Conservation (phyloP, 2,888 invertebrate genomes). For the Heterodera filipjevi region DNA sequence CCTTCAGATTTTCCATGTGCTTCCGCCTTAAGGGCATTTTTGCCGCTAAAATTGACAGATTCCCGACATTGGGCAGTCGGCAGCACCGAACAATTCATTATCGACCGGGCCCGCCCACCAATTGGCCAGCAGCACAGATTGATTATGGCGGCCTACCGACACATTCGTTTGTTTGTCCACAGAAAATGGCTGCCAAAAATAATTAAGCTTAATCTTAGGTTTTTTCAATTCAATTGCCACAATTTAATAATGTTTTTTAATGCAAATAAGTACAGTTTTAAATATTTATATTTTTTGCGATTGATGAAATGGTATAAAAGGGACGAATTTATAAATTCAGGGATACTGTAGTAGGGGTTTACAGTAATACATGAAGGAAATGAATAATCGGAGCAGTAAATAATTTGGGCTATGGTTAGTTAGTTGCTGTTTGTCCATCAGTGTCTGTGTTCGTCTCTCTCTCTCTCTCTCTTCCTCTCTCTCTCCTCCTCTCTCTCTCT, state of each 20-base stretch:
- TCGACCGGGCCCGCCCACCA: not conserved
- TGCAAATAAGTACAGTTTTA: not conserved
- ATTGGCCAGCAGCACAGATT: not conserved
- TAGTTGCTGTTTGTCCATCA: too few relatives aligned
- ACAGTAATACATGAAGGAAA: not conserved
- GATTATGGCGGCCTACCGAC: not conserved
- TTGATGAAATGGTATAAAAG: not conserved
- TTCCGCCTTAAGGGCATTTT: constrained; percentile 12
- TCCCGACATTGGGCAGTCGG: not conserved
- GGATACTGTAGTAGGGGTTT: not conserved
- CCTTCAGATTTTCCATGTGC: not conserved
- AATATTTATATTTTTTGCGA: not conserved
- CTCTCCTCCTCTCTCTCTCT: too few relatives aligned
- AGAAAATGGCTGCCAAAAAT: not conserved
- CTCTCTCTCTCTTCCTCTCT: too few relatives aligned
- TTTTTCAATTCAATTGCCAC: not conserved
- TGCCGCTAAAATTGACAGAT: constrained; percentile 19
- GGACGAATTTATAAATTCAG: not conserved
- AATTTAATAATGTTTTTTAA: not conserved
- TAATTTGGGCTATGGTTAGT: not conserved
- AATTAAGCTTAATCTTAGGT: not conserved
- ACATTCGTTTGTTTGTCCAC: not conserved
- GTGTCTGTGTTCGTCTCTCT: too few relatives aligned
- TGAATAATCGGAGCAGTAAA: too few relatives aligned
- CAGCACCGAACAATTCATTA: not conserved